A percentile compares a stretch with the other conserved stretches of the same genome.
phyloP scores from a whole-genome alignment of 2,113 vertebrate species.

The Lophius piscatorius region DNA sequence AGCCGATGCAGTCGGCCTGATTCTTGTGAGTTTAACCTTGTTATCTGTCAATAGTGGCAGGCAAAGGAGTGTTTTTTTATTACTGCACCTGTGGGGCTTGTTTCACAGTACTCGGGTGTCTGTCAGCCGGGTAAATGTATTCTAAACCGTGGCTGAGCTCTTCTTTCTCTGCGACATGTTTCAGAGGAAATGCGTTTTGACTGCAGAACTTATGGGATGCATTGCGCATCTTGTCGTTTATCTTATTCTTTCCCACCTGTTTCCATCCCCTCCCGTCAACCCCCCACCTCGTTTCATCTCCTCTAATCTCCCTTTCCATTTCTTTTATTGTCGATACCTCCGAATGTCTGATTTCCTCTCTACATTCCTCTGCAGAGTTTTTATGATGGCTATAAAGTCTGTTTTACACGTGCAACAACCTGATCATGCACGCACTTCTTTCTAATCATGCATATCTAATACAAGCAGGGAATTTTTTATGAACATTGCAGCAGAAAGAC shows the following conservation, averaged over 20 bases:
- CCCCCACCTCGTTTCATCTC: constrained; percentile 2
- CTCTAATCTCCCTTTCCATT: constrained; percentile 44
- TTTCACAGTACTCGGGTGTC: constrained; percentile 58
- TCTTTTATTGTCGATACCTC: constrained; percentile 47
- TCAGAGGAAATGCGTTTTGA: constrained; percentile 49
- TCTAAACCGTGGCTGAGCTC: constrained; percentile 57
- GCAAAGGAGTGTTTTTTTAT: constrained; percentile 56
- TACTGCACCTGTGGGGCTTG: constrained; percentile 44
- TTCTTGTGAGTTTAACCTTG: constrained; percentile 68
- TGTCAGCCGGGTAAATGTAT: constrained; percentile 55
- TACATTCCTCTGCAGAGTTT: constrained; percentile 39
- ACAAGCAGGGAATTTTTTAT: constrained; percentile 16
- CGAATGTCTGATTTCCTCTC: constrained; percentile 37
- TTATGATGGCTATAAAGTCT: constrained; percentile 64
- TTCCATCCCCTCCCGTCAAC: constrained; percentile 12
- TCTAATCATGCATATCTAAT: constrained; percentile 32
- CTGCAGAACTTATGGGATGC: constrained; percentile 37
- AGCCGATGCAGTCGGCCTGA: constrained; percentile 56
- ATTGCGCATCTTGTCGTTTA: constrained; percentile 9
- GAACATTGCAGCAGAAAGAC: constrained; percentile 12
- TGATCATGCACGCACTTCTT: constrained; percentile 41
- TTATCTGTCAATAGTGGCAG: constrained; percentile 70
- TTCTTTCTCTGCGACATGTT: constrained; percentile 35
- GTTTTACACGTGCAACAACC: constrained; percentile 39
- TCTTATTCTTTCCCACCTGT: background rate